Conservation (phyloP, 2,888 invertebrate species). For the Schizotus pectinicornis region DNA sequence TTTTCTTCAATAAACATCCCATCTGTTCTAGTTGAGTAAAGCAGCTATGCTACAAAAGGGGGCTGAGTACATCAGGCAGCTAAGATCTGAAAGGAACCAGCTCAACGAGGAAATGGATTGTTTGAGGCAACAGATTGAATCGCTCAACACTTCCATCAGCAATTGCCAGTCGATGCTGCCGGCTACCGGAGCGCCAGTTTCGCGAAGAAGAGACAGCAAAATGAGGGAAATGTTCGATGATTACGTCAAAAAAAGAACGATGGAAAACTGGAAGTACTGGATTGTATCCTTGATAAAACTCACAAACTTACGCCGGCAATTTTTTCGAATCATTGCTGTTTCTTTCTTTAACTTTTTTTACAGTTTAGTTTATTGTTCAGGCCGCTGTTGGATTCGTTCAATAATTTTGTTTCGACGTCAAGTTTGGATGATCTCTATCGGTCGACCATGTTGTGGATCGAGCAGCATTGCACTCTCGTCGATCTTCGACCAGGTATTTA, state of each 20-base stretch:
- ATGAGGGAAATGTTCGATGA: slow-evolving; percentile 94
- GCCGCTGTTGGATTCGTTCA: slow-evolving; percentile 89
- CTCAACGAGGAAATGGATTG: slow-evolving; percentile 90
- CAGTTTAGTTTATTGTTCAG: slow-evolving; percentile 93
- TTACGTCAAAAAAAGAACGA: slow-evolving; percentile 84
- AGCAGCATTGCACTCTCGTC: slow-evolving; percentile 94
- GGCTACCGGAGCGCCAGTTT: slow-evolving; percentile 93
- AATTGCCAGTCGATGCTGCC: slow-evolving; percentile 94
- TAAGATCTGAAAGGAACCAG: slow-evolving; percentile 83
- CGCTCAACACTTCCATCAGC: slow-evolving; percentile 89
- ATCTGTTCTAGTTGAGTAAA: slow-evolving; percentile 76
- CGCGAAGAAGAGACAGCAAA: slow-evolving; percentile 85
- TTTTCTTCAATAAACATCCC: not conserved
- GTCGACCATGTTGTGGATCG: slow-evolving; percentile 92
- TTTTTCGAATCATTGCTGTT: slow-evolving; percentile 3
- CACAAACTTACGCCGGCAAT: not conserved
- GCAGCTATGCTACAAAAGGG: slow-evolving; percentile 97
- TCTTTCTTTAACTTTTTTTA: slow-evolving; percentile 58
- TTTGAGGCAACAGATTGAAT: slow-evolving; percentile 86
- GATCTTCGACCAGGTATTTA: slow-evolving; percentile 88
- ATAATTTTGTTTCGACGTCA: slow-evolving; percentile 88
- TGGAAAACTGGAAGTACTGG: slow-evolving; percentile 98
- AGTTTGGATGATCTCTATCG: slow-evolving; percentile 91
- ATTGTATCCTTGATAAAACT: slow-evolving; percentile 84
- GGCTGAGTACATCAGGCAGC: slow-evolving; percentile 91